A percentile compares a stretch with the other conserved stretches of the same genome.
Evolutionary conservation across 2,888 invertebrate genomes (phyloP).

Genomic region (Tinea semifulvella): DNA sequence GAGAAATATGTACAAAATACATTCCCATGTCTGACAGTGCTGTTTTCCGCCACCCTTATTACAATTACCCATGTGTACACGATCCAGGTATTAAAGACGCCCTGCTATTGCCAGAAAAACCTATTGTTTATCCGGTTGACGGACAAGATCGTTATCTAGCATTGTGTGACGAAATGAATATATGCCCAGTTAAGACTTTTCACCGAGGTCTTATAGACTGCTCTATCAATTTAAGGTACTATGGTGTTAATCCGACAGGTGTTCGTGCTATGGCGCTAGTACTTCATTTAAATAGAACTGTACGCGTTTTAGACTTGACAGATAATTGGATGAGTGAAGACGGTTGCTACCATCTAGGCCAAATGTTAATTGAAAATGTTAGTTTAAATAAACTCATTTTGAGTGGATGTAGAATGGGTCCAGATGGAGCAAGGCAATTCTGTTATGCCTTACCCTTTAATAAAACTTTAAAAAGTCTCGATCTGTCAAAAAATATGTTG

Average conservation of each 20-base stretch:
- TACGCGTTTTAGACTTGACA: conserved; percentile 34
- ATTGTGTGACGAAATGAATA: conserved; percentile 38
- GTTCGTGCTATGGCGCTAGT: conserved; percentile 42
- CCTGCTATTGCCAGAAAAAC: conserved; percentile 28
- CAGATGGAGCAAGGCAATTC: conserved; percentile 29
- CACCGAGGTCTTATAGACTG: conserved; percentile 29
- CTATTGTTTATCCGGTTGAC: conserved; percentile 33
- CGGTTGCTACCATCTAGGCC: conserved; percentile 42
- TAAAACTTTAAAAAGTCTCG: conserved; percentile 27
- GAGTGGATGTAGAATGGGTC: conserved; percentile 42
- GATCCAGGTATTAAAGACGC: conserved; percentile 45
- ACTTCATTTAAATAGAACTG: conserved; percentile 33
- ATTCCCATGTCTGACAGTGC: conserved; percentile 37
- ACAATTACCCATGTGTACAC: conserved; percentile 38
- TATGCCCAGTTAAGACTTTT: conserved; percentile 34
- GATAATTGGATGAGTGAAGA: conserved; percentile 42
- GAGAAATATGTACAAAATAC: conserved; percentile 40
- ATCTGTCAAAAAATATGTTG: conserved; percentile 34
- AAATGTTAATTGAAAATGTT: conserved; percentile 35
- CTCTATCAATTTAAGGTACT: conserved; percentile 40
- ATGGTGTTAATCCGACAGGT: conserved; percentile 37
- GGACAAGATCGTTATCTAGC: conserved; percentile 43
- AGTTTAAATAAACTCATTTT: conserved; percentile 34
- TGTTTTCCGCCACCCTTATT: conserved; percentile 39
- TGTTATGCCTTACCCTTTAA: conserved; percentile 29